phyloP scores from a whole-genome alignment of 2,888 invertebrate genomes.

The Serripes groenlandicus region DNA sequence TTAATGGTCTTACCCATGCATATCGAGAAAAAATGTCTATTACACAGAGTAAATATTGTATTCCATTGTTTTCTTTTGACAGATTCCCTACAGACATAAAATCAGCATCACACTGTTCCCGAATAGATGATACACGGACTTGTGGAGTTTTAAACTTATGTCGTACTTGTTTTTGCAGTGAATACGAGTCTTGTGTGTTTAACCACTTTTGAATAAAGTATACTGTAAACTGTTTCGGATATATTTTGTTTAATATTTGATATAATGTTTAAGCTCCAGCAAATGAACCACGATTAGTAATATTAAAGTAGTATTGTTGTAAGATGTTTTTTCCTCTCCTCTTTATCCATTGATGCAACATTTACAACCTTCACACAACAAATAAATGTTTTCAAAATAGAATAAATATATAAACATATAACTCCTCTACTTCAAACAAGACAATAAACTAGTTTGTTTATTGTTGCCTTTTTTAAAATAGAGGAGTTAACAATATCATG shows the following conservation, averaged over 20 bases:
- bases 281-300: constrained; percentile 11
- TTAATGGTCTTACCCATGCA: constrained; percentile 26
- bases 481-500: too few relatives aligned
- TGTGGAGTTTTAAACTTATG: constrained; percentile 17
- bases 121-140: constrained; percentile 9
- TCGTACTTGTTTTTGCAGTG: constrained; percentile 28
- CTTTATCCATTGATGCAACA: background rate
- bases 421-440: too few relatives aligned
- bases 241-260: constrained; percentile 18
- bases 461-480: too few relatives aligned
- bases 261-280: constrained; percentile 10
- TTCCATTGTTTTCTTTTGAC: constrained; percentile 30
- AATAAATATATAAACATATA: too few relatives aligned
- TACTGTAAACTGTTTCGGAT: constrained; percentile 12
- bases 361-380: background rate
- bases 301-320: background rate
- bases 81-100: constrained; percentile 28
- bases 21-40: constrained; percentile 30
- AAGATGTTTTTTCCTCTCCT: background rate
- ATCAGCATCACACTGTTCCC: constrained; percentile 24
- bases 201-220: constrained; percentile 25
- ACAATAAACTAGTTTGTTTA: too few relatives aligned
- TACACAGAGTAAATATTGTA: constrained; percentile 28
- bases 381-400: background rate
- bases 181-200: constrained; percentile 28